Evolutionary conservation across 2,797 vertebrate genomes (phyloP), one percentile per base, ranked within the genome.

Genomic region (Ctenochaetus hawaiiensis): DNA sequence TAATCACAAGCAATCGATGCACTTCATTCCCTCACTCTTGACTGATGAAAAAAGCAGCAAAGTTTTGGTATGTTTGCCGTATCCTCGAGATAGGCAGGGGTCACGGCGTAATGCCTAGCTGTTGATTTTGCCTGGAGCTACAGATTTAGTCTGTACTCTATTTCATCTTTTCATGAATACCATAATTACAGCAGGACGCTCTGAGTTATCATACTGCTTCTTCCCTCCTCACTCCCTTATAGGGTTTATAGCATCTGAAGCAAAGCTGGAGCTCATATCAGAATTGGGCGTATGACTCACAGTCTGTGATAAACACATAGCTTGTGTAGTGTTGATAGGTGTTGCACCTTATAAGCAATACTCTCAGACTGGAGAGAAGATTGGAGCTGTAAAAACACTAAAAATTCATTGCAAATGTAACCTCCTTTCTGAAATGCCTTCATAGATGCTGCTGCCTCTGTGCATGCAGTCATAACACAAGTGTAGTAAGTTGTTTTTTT

Each of bases 1-100:
- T 99, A 99, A 99, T 99, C 92, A 95, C 95, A 93, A 96, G 96
- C 96, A 97, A 98, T 99, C 95, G 94, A 98, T 98, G 96, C 95
- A 96, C 96, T 97, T 97, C 97, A 97, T 99, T 99, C 97, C 97
- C 97, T 96, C 94, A 97, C 96, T 97, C 95, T 91, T 88, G 91
- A 91, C 90, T 90, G 93, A 84, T 91, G 82, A 81, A 87, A 94
- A 81, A 91, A 86, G 66, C 93, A 89, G 89, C 90, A 81, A 95
- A 96, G 94, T 96, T 97, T 97, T 92, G 92, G 91, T 94, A 89
- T 94, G 94, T 95, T 95, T 93, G 89, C 86, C 45, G 86, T 93
- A 88, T 92, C 94, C 91, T 94, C 91, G 56, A 91, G 87, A 92
- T 90, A 90, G 87, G 91, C 89, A 92, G 94, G 95, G 96, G 96